Evolutionary conservation across 2,888 invertebrate genomes (phyloP).

Genomic region (Euzophera pinguis): DNA sequence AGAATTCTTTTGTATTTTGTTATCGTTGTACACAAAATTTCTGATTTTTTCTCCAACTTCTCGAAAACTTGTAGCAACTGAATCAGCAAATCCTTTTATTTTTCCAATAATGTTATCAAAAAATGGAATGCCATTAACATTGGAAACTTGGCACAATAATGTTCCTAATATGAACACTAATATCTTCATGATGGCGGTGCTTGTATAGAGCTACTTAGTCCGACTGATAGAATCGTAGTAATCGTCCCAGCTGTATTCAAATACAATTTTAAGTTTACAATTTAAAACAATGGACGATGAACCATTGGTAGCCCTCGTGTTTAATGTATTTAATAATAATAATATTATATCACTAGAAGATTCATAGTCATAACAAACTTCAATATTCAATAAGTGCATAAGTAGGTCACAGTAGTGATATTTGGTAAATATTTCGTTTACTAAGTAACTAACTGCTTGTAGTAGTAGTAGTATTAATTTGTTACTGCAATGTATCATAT

Average conservation of each 20-base stretch:
- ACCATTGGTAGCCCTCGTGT: background rate
- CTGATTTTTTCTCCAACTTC: slow-evolving; percentile 27
- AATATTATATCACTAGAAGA: background rate
- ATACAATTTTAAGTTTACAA: background rate
- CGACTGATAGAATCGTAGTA: background rate
- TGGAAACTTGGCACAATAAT: slow-evolving; percentile 23
- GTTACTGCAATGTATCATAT: too few relatives aligned
- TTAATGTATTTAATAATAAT: background rate
- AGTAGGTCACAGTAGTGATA: too few relatives aligned
- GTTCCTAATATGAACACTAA: slow-evolving; percentile 21
- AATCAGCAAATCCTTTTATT: slow-evolving; percentile 28
- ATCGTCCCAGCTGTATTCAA: background rate
- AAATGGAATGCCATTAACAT: slow-evolving; percentile 29
- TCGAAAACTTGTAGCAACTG: slow-evolving; percentile 26
- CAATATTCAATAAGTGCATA: too few relatives aligned
- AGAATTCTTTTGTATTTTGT: slow-evolving; percentile 13
- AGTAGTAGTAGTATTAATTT: too few relatives aligned
- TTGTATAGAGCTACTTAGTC: background rate
- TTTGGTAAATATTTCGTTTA: too few relatives aligned
- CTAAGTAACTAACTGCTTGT: too few relatives aligned
- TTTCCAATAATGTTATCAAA: slow-evolving; percentile 28
- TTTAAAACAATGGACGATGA: background rate
- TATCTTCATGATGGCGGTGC: slow-evolving; percentile 23
- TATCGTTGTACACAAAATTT: slow-evolving; percentile 11
- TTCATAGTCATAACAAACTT: too few relatives aligned